Conservation (phyloP, 2,888 invertebrate species). For the Teinopalpus imperialis region DNA sequence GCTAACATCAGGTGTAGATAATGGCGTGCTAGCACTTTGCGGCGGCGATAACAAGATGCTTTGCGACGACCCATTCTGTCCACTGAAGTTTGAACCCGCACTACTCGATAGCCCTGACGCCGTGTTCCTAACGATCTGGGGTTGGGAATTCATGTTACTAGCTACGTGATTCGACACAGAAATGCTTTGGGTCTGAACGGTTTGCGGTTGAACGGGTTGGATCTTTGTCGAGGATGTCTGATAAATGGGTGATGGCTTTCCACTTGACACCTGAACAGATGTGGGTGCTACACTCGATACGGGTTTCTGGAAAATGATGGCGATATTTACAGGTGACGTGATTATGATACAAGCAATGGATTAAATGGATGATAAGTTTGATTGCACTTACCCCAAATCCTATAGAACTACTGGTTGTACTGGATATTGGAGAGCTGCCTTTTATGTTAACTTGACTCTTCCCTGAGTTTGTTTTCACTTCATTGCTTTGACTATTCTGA, state of each 20-base stretch:
- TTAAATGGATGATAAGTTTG: constrained; percentile 21
- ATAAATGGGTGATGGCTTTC: constrained; percentile 88
- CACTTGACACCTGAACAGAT: constrained; percentile 84
- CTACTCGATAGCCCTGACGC: constrained; percentile 75
- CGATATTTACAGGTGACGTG: constrained; percentile 71
- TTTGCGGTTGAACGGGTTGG: constrained; percentile 90
- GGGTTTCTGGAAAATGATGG: constrained; percentile 87
- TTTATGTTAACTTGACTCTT: constrained; percentile 60
- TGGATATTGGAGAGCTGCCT: constrained; percentile 69
- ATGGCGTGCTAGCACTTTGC: constrained; percentile 83
- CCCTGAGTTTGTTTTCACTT: constrained; percentile 52
- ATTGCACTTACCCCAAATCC: constrained; percentile 71
- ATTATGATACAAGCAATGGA: constrained; percentile 24
- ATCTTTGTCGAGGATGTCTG: constrained; percentile 91
- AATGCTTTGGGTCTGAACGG: constrained; percentile 78
- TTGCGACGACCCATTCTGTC: constrained; percentile 65
- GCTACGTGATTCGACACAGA: constrained; percentile 64
- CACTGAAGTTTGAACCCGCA: constrained; percentile 67
- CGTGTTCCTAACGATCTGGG: constrained; percentile 77
- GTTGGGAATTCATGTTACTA: constrained; percentile 75
- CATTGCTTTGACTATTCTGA: constrained; percentile 67
- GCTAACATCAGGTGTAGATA: constrained; percentile 78
- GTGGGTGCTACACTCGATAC: constrained; percentile 93
- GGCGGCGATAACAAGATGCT: constrained; percentile 81
- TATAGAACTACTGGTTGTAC: constrained; percentile 64